These are phyloP conservation scores for Mythimna lalbum DNA, from an alignment of 2,888 invertebrate species.

Conservation along the genomic window DNA sequence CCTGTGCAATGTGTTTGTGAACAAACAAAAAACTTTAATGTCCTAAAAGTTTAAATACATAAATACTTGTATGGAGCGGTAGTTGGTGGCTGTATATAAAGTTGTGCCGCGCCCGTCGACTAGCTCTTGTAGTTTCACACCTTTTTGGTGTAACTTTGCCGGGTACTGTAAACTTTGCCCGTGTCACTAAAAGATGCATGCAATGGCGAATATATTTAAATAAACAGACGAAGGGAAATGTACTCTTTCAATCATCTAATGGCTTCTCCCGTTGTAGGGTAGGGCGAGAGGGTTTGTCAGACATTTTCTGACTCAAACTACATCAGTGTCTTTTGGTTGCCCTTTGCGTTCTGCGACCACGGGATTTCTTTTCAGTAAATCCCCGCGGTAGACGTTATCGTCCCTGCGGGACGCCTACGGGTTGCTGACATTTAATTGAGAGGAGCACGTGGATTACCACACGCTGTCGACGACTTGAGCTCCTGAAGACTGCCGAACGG, in stretches of 20 bases:
- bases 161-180: conserved; percentile 25
- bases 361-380: no score
- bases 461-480: no score
- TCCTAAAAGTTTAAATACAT: conserved; percentile 16
- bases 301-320: no score
- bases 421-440: no score
- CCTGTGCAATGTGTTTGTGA: neutral
- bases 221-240: neutral
- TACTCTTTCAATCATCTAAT: neutral
- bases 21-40: neutral
- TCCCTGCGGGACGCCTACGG: no score
- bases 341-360: no score
- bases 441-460: no score
- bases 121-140: conserved; percentile 27
- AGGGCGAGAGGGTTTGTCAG: no score
- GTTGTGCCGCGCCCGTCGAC: conserved; percentile 19
- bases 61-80: conserved; percentile 10
- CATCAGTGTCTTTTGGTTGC: no score
- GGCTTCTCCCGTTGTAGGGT: neutral
- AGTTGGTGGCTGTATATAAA: conserved; percentile 7
- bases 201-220: conserved; percentile 12
- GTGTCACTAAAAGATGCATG: neutral
- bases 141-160: conserved; percentile 35
- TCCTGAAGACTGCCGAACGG: no score
- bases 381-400: no score